Percentiles rank a stretch among this genome's conserved stretches.
These are phyloP conservation scores for Campoplex nolae DNA, from an alignment of 2,888 invertebrate genomes.

Conservation along the genomic window DNA sequence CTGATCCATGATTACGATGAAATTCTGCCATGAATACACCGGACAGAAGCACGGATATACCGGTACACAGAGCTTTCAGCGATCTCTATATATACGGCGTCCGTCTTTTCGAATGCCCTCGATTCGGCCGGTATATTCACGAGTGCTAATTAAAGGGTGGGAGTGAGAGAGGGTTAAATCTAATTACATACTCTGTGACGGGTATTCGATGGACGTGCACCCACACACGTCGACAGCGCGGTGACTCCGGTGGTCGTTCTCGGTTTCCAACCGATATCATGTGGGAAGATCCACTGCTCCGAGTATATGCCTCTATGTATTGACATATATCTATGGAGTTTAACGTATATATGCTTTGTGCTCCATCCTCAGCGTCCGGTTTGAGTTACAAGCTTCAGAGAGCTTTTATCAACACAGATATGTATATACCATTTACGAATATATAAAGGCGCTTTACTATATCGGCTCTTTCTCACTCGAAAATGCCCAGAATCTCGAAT, in stretches of 20 bases:
- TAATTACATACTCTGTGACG: constrained; percentile 83
- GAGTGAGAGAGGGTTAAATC: constrained; percentile 78
- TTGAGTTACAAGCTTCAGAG: constrained; percentile 70
- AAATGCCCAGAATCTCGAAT: constrained; percentile 53
- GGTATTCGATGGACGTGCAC: constrained; percentile 78
- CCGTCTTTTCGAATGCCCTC: constrained; percentile 2
- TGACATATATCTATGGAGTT: background rate
- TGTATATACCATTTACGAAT: background rate
- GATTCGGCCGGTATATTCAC: background rate
- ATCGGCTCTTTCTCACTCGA: constrained; percentile 43
- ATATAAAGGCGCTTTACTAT: constrained; percentile 20
- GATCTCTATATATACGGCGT: background rate
- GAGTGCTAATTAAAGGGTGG: constrained; percentile 51
- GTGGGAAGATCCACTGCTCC: constrained; percentile 59
- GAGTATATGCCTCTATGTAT: background rate
- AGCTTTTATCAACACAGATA: constrained; percentile 36
- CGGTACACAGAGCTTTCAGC: background rate
- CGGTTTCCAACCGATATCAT: constrained; percentile 78
- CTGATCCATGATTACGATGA: background rate
- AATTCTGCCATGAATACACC: background rate
- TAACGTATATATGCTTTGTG: constrained; percentile 29
- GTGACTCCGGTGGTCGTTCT: constrained; percentile 73
- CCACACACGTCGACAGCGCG: constrained; percentile 59
- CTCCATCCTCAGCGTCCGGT: constrained; percentile 74
- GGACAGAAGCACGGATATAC: no score